phyloP scores from a whole-genome alignment of 1,140 invertebrate species.

The Drosophila insularis region DNA sequence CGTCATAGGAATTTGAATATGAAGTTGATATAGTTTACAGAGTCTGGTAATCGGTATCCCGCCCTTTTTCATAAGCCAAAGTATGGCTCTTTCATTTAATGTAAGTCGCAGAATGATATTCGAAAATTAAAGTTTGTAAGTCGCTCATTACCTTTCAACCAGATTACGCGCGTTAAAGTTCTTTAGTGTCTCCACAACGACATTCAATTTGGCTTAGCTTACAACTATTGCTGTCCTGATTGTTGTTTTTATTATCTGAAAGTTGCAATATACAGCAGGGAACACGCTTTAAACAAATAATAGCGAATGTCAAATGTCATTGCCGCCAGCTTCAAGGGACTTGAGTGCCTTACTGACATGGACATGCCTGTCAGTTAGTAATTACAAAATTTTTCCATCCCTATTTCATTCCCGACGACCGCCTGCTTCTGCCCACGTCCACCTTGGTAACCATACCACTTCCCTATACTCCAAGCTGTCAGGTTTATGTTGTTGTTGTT shows the following conservation, averaged over 20 bases:
- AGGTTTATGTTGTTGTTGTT: too few relatives aligned
- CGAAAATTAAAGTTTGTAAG: not conserved
- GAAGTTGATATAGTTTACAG: too few relatives aligned
- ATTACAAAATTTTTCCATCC: constrained; percentile 47
- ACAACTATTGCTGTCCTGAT: constrained; percentile 39
- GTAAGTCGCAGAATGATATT: too few relatives aligned
- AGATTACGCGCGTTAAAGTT: constrained; percentile 43
- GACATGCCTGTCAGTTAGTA: constrained; percentile 55
- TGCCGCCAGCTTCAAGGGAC: constrained; percentile 47
- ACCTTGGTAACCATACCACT: not conserved
- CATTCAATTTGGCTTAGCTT: constrained; percentile 68
- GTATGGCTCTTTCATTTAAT: too few relatives aligned
- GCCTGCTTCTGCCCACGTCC: not conserved
- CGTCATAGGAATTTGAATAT: too few relatives aligned
- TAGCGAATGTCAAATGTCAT: constrained; percentile 58
- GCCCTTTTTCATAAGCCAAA: too few relatives aligned
- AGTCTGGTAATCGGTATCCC: too few relatives aligned
- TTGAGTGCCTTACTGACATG: constrained; percentile 42
- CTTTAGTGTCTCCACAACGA: constrained; percentile 44
- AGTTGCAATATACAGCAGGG: constrained; percentile 65
- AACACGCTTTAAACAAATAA: constrained; percentile 77
- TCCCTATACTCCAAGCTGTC: constrained; percentile 6
- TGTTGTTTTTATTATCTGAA: constrained; percentile 56
- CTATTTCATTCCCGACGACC: not conserved
- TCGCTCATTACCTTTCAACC: constrained; percentile 52